phyloP scores from a whole-genome alignment of 2,888 invertebrate genomes.

The Polymixis flavicincta region DNA sequence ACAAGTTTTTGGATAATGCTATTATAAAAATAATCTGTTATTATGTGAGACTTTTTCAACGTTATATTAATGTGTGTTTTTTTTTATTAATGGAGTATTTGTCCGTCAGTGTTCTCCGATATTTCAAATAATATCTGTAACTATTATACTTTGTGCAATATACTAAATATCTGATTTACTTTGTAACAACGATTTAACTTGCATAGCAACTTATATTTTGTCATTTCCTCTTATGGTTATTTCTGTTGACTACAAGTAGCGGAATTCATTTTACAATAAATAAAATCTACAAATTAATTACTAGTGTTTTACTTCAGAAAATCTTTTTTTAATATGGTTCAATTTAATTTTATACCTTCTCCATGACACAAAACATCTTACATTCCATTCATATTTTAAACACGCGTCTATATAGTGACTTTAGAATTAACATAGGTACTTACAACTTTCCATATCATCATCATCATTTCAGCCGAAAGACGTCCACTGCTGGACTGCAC shows the following conservation, averaged over 20 bases:
- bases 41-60: not conserved
- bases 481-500: too few species aligned
- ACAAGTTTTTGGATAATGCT: not conserved
- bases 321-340: not conserved
- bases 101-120: conserved; percentile 32
- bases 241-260: conserved; percentile 84
- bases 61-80: conserved; percentile 38
- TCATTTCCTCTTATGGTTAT: conserved; percentile 74
- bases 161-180: conserved; percentile 49
- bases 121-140: conserved; percentile 43
- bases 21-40: conserved; percentile 2
- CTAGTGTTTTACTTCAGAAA: conserved; percentile 48
- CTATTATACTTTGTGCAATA: conserved; percentile 65
- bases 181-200: conserved; percentile 73
- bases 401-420: not conserved
- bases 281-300: conserved; percentile 82
- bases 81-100: conserved; percentile 35
- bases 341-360: not conserved
- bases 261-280: conserved; percentile 85
- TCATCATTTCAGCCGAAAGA: too few species aligned
- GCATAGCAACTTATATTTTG: conserved; percentile 80
- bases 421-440: not conserved
- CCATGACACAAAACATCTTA: not conserved
- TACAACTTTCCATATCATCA: not conserved
- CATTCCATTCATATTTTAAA: not conserved